These are phyloP conservation scores for Passer domesticus DNA, from an alignment of 2,113 vertebrate genomes.

Conservation along the genomic window DNA sequence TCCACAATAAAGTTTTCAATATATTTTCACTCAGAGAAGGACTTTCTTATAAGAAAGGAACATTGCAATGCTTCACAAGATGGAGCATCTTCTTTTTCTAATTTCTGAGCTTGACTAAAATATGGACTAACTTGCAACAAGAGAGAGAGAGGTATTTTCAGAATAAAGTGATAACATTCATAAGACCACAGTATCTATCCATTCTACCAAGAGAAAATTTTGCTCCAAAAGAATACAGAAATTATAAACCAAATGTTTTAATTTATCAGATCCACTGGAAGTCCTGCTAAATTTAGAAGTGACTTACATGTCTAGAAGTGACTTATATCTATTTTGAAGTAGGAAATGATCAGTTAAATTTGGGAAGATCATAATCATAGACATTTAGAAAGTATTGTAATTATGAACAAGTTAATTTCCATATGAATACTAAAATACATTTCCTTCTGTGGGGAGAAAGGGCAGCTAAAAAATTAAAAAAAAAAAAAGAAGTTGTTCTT, in stretches of 20 bases:
- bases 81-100: background rate
- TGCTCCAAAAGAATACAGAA: background rate
- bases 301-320: background rate
- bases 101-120: background rate
- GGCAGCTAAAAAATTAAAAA: background rate
- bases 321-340: background rate
- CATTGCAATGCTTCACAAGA: background rate
- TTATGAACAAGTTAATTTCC: background rate
- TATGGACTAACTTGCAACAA: background rate
- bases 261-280: background rate
- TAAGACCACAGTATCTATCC: background rate
- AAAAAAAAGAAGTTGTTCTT: background rate
- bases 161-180: background rate
- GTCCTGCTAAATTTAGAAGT: background rate
- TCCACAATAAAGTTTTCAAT: background rate
- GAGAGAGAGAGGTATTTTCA: background rate
- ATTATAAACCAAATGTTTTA: background rate
- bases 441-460: background rate
- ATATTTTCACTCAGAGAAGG: background rate
- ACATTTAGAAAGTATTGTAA: no score
- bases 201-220: background rate
- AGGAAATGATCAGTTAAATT: background rate
- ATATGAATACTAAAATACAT: background rate
- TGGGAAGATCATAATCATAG: background rate
- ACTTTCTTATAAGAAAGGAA: background rate